Evolutionary conservation across 2,888 invertebrate genomes (phyloP), one percentile per base, ranked within the genome.

Genomic region (Buathra laborator): DNA sequence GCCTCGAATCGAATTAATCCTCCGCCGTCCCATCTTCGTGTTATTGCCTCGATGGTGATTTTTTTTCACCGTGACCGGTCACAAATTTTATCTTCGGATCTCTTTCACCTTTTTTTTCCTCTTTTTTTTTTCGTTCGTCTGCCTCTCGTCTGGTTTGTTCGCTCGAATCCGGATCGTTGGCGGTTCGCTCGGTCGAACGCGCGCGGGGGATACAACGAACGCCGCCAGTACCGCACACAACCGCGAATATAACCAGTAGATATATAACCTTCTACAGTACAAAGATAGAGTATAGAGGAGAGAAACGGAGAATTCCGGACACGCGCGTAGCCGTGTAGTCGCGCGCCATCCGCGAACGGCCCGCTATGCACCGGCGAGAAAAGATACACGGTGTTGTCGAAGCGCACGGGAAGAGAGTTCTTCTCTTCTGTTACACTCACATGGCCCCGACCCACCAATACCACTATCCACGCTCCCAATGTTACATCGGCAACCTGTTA

Each of bases 401-500:
- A 10, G 67, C 67, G 46, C 56, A 56, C 56, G 16, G 24, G 24
- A 24, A 56, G 19, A 19, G 16, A 53, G 16, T 16, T 53, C 56
- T 10, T 7, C 24, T 10, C 56, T 56, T 56, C 19, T 53, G 16
- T 24, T 56, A 56, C 24, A 7, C 56, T 9, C 24, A 9, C 19
- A 56, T 24, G 19, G 56, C 24, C 24, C 19, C 24, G 2, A 16
- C 46, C 2, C 46, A 14, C 46, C 46, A 9, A 48, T 48, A 37
- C 37, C 5, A 37, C 37, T 1, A 37, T 37, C 37, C 37, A 7
- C 56, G 24, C 10, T 56, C 24, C 3, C 56, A 56, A 56, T 24
- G 16, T 56, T 59, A 72, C 51, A 82, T 83, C 89, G 90, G 89
- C 90, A 90, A 90, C 91, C 90, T 91, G 91, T 90, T 91, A 91